Base-by-base conservation (phyloP, 2,888 invertebrate genomes). In the Autographa pulchrina region DNA sequence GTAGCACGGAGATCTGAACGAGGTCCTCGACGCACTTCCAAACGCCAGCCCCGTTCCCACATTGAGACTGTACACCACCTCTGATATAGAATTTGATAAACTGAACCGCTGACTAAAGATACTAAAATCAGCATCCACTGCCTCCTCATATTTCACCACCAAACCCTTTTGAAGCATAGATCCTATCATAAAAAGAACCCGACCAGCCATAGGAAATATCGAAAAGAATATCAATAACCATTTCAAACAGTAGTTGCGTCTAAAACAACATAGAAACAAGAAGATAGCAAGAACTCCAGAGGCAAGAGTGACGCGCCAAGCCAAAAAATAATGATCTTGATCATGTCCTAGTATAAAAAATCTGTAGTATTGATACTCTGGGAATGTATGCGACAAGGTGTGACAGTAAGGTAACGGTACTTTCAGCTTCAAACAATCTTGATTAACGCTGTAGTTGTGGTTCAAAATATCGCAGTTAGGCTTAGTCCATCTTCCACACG, bases 141-240 rank as follows among this genome's bases (percentile, higher is more conserved):
- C 90, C 3, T 89, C 88, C 54, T 85, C 85, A 67, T 88, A 94
- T 65, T 89, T 89, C 0, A 82, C 73, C 0, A 94, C 89, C 8
- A 95, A 62, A 2, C 95, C 94, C 79, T 92, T 94, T 77, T 95
- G 95, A 43, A 91, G 70, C 93, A 95, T 90, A 0, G 94, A 92
- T 18, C 93, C 93, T 59, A 92, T 81, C 71, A 94, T 70, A 1
- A 94, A 61, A 16, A 91, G 1, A 1, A 88, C 14, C 43, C 92
- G 91, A 7, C 86, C 86, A 0, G 84, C 0, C 2, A 89, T 74
- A 0, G 94, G 93, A 80, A 86, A 91, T 25, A 88, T 3, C 0
- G 85, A 81, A 13, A 90, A 82, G 7, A 87, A 68, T 35, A 75
- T 43, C 16, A 92, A 72, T 35, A 89, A 82, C 84, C 85, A 91